Conservation (phyloP, 2,113 vertebrate species). For the Daubentonia madagascariensis region DNA sequence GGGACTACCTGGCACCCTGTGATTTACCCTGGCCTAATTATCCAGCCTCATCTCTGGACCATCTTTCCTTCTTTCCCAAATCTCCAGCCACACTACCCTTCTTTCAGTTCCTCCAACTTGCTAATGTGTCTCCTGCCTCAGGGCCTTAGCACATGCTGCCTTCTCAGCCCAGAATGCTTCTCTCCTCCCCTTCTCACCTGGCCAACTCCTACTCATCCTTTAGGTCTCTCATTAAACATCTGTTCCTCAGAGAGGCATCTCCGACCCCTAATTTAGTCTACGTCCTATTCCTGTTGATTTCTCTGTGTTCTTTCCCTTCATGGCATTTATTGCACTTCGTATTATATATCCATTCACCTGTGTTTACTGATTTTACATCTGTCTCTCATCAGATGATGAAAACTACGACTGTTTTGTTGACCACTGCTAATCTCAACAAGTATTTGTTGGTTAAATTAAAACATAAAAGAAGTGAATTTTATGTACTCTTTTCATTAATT, state of each 20-base stretch:
- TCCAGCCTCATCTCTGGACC: background rate
- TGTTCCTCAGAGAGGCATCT: background rate
- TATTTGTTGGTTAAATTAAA: background rate
- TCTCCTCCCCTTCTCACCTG: background rate
- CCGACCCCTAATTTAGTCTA: background rate
- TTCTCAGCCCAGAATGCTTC: background rate
- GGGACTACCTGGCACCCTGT: background rate
- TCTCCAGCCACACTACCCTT: background rate
- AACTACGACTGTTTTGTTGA: background rate
- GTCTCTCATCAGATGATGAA: background rate
- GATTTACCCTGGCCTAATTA: background rate
- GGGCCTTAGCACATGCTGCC: background rate
- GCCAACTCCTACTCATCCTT: background rate
- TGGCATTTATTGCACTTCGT: background rate
- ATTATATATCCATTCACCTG: background rate
- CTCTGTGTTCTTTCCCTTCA: background rate
- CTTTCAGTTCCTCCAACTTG: background rate
- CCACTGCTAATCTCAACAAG: background rate
- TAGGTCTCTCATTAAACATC: background rate
- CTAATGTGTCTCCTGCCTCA: background rate
- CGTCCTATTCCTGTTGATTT: background rate
- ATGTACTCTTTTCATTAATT: background rate
- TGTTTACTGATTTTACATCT: background rate
- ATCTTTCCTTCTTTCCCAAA: background rate
- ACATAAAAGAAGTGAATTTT: background rate